Evolutionary conservation across 2,888 invertebrate species (phyloP).

Genomic region (Ophion costatus): DNA sequence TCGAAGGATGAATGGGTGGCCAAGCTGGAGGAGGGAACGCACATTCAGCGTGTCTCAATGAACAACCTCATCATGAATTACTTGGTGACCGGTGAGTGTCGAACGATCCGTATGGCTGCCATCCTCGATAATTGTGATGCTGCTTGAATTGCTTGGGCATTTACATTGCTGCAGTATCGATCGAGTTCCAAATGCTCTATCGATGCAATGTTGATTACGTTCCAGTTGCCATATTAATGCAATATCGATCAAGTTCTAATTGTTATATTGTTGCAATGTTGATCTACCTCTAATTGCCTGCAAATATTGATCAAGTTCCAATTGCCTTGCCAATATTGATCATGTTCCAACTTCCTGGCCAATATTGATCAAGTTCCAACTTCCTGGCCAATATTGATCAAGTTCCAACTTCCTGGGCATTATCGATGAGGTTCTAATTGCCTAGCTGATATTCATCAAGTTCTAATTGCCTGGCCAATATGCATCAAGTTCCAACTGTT

Average conservation of each 20-base stretch:
- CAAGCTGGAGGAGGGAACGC: conserved; percentile 89
- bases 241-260: background rate
- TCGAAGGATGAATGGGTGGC: conserved; percentile 91
- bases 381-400: background rate
- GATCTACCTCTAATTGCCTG: too few relatives aligned
- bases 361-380: background rate
- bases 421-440: too few relatives aligned
- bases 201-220: background rate
- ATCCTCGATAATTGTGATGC: background rate
- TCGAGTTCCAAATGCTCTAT: background rate
- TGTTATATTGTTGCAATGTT: background rate
- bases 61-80: conserved; percentile 99
- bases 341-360: too few relatives aligned
- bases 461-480: background rate
- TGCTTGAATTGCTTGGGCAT: too few relatives aligned
- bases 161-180: background rate
- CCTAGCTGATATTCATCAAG: background rate
- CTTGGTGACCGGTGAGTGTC: conserved; percentile 93
- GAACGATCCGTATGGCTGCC: background rate
- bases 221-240: background rate
- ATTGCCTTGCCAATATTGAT: too few relatives aligned
- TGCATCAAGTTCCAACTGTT: background rate
- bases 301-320: too few relatives aligned
- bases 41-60: conserved; percentile 96
- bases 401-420: too few relatives aligned